phyloP scores from a whole-genome alignment of 2,888 invertebrate species.

The Eumerus sabulonum region DNA sequence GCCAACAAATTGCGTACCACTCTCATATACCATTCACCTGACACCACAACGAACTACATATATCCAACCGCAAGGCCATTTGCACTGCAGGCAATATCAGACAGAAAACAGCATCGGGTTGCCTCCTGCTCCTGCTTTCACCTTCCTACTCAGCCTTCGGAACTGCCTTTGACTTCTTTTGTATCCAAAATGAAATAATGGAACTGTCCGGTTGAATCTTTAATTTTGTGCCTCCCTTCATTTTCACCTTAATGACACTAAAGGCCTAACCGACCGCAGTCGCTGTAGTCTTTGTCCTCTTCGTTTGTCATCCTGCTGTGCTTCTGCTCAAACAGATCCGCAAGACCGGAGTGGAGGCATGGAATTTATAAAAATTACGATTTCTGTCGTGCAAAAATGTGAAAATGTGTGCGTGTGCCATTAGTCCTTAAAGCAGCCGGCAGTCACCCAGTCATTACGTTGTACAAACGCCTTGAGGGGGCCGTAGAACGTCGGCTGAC shows the following conservation, averaged over 20 bases:
- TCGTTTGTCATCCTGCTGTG: not conserved
- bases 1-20: constrained; percentile 35
- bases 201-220: constrained; percentile 41
- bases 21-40: constrained; percentile 25
- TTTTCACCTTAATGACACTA: constrained; percentile 52
- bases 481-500: constrained; percentile 43
- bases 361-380: constrained; percentile 32
- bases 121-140: too few relatives aligned
- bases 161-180: not conserved
- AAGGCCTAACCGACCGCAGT: constrained; percentile 50
- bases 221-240: constrained; percentile 23
- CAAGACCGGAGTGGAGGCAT: too few relatives aligned
- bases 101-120: not conserved
- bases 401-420: constrained; percentile 18
- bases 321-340: constrained; percentile 8
- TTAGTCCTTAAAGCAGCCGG: constrained; percentile 2
- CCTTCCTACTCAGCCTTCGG: too few relatives aligned
- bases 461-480: constrained; percentile 57
- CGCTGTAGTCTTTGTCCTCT: constrained; percentile 5
- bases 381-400: constrained; percentile 31
- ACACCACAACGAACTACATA: not conserved
- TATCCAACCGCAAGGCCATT: constrained; percentile 2
- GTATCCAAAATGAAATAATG: constrained; percentile 44
- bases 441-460: constrained; percentile 46
- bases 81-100: constrained; percentile 31